A percentile compares a stretch with the other conserved stretches of the same genome.
Evolutionary conservation across 2,888 invertebrate genomes (phyloP).

Genomic region (Augiades crinisus): DNA sequence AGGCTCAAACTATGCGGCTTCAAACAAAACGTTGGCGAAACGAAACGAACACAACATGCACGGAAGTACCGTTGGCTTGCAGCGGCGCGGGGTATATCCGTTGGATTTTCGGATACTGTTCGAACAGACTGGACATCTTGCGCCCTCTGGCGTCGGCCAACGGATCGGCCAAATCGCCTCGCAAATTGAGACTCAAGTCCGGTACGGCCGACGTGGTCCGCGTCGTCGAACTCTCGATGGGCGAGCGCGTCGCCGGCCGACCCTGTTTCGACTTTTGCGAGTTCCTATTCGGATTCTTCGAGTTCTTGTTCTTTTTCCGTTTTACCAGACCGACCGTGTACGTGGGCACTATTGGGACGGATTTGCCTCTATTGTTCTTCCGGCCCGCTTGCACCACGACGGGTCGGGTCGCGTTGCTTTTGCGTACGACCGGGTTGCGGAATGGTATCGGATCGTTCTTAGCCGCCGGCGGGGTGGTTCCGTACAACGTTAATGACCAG

Average conservation of each 20-base stretch:
- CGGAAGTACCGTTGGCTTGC: conserved; percentile 69
- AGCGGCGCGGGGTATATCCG: conserved; percentile 87
- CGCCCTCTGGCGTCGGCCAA: conserved; percentile 68
- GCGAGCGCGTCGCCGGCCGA: conserved; percentile 77
- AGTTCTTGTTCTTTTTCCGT: conserved; percentile 81
- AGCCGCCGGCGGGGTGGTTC: conserved; percentile 86
- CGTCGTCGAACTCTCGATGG: conserved; percentile 78
- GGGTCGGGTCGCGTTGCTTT: conserved; percentile 67
- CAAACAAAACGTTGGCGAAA: conserved; percentile 56
- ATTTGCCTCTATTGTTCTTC: conserved; percentile 66
- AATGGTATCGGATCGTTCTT: conserved; percentile 83
- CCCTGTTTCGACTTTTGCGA: conserved; percentile 76
- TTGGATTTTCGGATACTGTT: conserved; percentile 88
- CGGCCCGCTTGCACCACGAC: conserved; percentile 66
- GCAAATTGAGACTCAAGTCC: conserved; percentile 68
- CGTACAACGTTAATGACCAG: conserved; percentile 96
- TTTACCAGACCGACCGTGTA: conserved; percentile 73
- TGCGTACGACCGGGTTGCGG: conserved; percentile 67
- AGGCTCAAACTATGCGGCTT: conserved; percentile 52
- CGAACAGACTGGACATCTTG: conserved; percentile 86
- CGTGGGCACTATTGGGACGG: conserved; percentile 62
- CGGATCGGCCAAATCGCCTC: conserved; percentile 63
- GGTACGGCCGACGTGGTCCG: conserved; percentile 52
- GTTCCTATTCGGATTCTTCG: conserved; percentile 75
- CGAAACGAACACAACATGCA: conserved; percentile 59